These are phyloP conservation scores for Nycteola revayana DNA, from an alignment of 2,888 invertebrate genomes.

Conservation along the genomic window DNA sequence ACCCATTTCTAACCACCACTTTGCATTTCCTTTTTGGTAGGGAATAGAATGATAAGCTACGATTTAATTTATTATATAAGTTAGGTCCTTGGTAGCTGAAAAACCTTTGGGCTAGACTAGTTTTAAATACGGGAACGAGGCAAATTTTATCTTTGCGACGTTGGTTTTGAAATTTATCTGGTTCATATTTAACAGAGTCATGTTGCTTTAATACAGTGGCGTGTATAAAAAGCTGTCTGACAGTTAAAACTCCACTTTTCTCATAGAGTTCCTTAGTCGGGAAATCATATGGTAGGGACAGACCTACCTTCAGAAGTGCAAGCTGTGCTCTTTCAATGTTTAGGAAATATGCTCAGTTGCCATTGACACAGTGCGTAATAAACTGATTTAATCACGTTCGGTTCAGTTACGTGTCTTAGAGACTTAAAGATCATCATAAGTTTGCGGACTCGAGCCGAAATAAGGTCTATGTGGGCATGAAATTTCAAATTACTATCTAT, in stretches of 20 bases:
- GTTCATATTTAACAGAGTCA: not conserved
- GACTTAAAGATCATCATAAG: no score
- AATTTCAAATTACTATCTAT: no score
- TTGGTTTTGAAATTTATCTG: not conserved
- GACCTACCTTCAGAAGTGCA: slow-evolving; percentile 2
- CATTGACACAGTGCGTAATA: no score
- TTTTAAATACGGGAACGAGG: not conserved
- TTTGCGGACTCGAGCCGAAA: no score
- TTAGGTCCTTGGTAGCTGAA: slow-evolving; percentile 1
- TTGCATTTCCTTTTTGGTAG: slow-evolving; percentile 1
- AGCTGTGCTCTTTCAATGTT: not conserved
- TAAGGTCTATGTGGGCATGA: no score
- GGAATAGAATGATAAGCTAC: not conserved
- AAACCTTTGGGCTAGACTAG: slow-evolving; percentile 1
- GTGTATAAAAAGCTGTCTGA: not conserved
- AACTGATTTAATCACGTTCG: no score
- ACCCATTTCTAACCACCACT: not conserved
- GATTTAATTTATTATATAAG: slow-evolving; percentile 2
- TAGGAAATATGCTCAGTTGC: slow-evolving; percentile 1
- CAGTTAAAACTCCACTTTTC: not conserved
- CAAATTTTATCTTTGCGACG: no score
- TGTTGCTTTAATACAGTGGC: not conserved
- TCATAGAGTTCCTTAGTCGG: not conserved
- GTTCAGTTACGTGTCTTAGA: no score
- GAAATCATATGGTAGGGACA: slow-evolving; percentile 1